These are phyloP conservation scores for Agraylea sexmaculata DNA, from an alignment of 1,140 invertebrate species.

Conservation along the genomic window DNA sequence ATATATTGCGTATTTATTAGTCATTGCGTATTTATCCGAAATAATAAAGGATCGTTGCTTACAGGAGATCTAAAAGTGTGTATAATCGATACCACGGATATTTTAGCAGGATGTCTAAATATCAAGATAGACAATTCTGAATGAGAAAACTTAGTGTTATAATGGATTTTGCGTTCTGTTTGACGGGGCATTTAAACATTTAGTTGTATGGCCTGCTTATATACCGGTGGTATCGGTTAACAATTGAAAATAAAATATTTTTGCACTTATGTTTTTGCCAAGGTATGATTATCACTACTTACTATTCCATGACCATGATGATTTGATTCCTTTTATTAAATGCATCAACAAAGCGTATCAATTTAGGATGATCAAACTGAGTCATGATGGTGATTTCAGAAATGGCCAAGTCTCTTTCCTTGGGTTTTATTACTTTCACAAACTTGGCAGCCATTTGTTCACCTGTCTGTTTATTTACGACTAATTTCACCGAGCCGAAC, in stretches of 20 bases:
- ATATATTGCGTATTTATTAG: neutral
- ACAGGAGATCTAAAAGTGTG: neutral
- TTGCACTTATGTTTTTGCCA: constrained; percentile 10
- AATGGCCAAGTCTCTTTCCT: constrained; percentile 73
- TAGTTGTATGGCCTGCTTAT: no score
- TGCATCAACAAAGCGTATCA: constrained; percentile 77
- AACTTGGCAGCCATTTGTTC: constrained; percentile 83
- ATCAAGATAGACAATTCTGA: no score
- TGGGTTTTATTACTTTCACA: constrained; percentile 66
- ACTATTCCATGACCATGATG: constrained; percentile 91
- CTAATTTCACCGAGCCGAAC: constrained; percentile 65
- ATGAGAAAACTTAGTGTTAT: no score
- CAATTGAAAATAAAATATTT: constrained; percentile 1
- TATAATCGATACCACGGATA: neutral
- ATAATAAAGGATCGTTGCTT: neutral
- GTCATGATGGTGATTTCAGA: constrained; percentile 88
- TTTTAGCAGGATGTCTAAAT: no score
- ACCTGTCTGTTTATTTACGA: constrained; percentile 57
- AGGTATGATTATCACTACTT: constrained; percentile 43
- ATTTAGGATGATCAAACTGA: constrained; percentile 74
- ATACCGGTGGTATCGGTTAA: constrained; percentile 1
- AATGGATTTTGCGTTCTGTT: no score
- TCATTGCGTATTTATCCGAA: neutral
- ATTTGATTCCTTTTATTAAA: constrained; percentile 79
- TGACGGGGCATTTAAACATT: no score